These are phyloP conservation scores for Quadriops clusia DNA, from an alignment of 2,888 invertebrate species.

Conservation along the genomic window DNA sequence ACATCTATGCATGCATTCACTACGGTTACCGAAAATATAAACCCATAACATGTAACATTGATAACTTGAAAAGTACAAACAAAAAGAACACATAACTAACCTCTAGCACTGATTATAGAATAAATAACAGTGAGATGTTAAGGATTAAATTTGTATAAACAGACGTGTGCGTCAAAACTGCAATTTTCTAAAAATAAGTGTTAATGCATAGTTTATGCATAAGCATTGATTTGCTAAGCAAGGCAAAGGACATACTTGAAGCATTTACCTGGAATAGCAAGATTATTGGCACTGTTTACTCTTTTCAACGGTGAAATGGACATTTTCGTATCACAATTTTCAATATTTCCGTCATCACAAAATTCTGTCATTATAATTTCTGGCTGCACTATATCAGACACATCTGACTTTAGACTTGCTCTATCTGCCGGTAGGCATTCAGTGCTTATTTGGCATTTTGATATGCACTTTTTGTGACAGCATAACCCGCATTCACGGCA, in stretches of 20 bases:
- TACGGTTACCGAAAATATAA: too few species aligned
- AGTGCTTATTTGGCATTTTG: conserved; percentile 66
- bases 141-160: too few species aligned
- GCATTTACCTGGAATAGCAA: conserved; percentile 49
- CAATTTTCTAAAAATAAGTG: too few species aligned
- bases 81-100: too few species aligned
- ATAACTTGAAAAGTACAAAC: too few species aligned
- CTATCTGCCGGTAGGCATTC: conserved; percentile 37
- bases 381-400: conserved; percentile 28
- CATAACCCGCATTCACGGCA: conserved; percentile 82
- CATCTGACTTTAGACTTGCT: conserved; percentile 20
- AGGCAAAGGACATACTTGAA: neutral
- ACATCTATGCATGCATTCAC: neutral
- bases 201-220: too few species aligned
- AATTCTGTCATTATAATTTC: conserved; percentile 40
- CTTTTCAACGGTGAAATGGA: conserved; percentile 48
- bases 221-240: too few species aligned
- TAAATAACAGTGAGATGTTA: too few species aligned
- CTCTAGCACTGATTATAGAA: too few species aligned
- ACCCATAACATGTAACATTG: too few species aligned
- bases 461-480: conserved; percentile 92
- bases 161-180: too few species aligned
- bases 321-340: conserved; percentile 24
- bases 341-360: conserved; percentile 21
- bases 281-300: conserved; percentile 58